Percentiles rank a stretch among this genome's conserved stretches.
Conservation (phyloP, 1,140 invertebrate genomes). For the Oreohelix idahoensis region DNA sequence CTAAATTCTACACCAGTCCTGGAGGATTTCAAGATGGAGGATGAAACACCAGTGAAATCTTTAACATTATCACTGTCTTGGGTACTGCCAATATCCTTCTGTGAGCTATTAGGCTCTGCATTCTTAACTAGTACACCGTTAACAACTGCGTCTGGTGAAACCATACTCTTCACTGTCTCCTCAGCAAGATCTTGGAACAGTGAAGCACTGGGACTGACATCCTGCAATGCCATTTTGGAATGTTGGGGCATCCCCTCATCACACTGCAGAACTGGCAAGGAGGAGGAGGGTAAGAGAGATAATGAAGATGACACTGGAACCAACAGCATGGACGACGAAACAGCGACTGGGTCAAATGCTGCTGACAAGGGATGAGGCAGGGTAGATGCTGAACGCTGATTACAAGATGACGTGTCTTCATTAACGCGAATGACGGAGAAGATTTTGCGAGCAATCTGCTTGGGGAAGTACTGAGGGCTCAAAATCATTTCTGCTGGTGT, state of each 20-base stretch:
- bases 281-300: neutral
- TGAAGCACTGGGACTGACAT: conserved; percentile 38
- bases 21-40: neutral
- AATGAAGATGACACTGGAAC: conserved; percentile 8
- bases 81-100: neutral
- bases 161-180: conserved; percentile 37
- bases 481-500: conserved; percentile 59
- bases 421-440: conserved; percentile 64
- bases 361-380: conserved; percentile 4
- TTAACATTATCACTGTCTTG: neutral
- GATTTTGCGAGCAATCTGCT: conserved; percentile 64
- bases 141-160: neutral
- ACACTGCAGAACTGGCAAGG: neutral
- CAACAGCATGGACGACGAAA: conserved; percentile 22
- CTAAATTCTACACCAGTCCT: neutral
- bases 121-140: neutral
- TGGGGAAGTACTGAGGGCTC: conserved; percentile 63
- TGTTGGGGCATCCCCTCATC: neutral
- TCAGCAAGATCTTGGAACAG: conserved; percentile 46
- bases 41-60: neutral
- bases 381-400: conserved; percentile 14
- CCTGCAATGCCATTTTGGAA: neutral
- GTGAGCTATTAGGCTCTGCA: neutral
- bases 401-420: conserved; percentile 25
- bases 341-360: conserved; percentile 32